phyloP scores from a whole-genome alignment of 2,888 invertebrate species.

The Griposia aprilina region DNA sequence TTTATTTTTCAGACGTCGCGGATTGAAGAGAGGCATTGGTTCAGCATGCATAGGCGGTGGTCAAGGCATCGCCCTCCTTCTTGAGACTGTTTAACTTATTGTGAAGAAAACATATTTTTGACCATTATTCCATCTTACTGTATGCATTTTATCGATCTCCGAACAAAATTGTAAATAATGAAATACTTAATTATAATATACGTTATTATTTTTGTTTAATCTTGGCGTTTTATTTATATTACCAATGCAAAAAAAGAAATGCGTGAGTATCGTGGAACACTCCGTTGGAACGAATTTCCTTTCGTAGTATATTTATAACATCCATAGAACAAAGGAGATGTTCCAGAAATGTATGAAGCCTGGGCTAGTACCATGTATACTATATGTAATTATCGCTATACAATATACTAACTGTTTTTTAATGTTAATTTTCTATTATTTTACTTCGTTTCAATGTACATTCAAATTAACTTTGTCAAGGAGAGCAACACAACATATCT shows the following conservation, averaged over 20 bases:
- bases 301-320: no score
- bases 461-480: no score
- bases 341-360: no score
- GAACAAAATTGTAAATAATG: constrained; percentile 55
- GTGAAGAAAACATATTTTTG: constrained; percentile 1
- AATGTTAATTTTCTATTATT: no score
- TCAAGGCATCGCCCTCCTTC: constrained; percentile 98
- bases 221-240: constrained; percentile 10
- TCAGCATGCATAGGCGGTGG: constrained; percentile 99
- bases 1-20: constrained; percentile 92
- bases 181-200: constrained; percentile 13
- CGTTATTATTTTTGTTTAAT: constrained; percentile 32
- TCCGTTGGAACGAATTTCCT: no score
- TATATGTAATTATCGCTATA: no score
- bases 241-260: background rate
- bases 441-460: no score
- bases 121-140: background rate
- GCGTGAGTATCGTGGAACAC: no score
- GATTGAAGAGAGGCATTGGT: constrained; percentile 96
- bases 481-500: no score
- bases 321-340: no score
- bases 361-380: no score
- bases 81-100: constrained; percentile 92
- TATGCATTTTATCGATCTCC: constrained; percentile 47
- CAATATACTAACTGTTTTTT: no score